A percentile compares a stretch with the other conserved stretches of the same genome.
These are phyloP conservation scores for Polyodon spathula DNA, from an alignment of 2,113 vertebrate species.

Conservation along the genomic window DNA sequence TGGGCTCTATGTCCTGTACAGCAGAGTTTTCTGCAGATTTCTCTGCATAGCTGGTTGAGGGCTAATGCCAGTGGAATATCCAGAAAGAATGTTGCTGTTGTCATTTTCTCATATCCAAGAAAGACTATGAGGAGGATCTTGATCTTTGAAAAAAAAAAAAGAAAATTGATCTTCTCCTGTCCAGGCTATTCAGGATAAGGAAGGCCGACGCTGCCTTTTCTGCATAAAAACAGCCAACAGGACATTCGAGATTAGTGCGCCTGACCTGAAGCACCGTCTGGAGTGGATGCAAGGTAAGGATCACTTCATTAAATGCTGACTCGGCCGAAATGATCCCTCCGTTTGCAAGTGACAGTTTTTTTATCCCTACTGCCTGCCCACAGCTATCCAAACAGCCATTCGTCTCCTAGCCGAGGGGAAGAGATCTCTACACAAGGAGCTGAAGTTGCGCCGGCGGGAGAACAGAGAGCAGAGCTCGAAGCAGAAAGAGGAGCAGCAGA, in stretches of 20 bases:
- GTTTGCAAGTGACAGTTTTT: neutral
- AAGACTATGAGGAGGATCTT: no score
- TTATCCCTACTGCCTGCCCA: neutral
- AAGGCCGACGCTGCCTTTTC: conserved; percentile 61
- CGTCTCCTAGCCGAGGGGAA: conserved; percentile 47
- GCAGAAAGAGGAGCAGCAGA: conserved; percentile 34
- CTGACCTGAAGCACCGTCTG: conserved; percentile 55
- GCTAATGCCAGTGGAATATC: no score
- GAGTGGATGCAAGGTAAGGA: conserved; percentile 65
- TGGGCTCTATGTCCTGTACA: neutral
- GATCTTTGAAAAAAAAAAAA: no score
- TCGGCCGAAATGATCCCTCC: neutral
- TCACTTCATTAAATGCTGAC: neutral
- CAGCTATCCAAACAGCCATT: conserved; percentile 53
- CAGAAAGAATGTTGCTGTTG: neutral
- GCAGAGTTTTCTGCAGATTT: no score
- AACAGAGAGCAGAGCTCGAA: conserved; percentile 40
- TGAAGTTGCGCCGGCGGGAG: conserved; percentile 48
- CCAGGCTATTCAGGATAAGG: conserved; percentile 56
- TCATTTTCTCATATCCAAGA: neutral
- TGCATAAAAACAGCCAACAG: conserved; percentile 57
- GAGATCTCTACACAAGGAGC: conserved; percentile 47
- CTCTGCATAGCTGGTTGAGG: no score
- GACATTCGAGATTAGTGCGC: conserved; percentile 61
- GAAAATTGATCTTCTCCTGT: neutral